Evolutionary conservation across 2,888 invertebrate genomes (phyloP).

Genomic region (Ophonus ardosiacus): DNA sequence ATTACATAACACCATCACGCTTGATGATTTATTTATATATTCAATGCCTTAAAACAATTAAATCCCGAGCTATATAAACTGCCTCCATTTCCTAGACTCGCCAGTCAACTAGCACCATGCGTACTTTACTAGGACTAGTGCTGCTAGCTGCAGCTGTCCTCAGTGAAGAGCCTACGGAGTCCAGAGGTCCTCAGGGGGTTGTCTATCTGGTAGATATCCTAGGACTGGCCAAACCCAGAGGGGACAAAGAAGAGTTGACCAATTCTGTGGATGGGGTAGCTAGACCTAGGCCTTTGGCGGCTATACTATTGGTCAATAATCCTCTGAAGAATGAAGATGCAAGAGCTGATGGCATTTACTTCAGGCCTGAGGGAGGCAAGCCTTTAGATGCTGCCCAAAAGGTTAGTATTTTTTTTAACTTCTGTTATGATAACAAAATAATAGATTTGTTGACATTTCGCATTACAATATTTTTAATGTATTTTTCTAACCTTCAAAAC

Average conservation of each 20-base stretch:
- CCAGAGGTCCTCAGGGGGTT: slow-evolving; percentile 12
- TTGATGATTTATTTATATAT: slow-evolving; percentile 59
- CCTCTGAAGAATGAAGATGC: slow-evolving; percentile 68
- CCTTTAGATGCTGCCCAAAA: slow-evolving; percentile 70
- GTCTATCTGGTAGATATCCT: slow-evolving; percentile 57
- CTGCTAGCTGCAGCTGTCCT: slow-evolving; percentile 26
- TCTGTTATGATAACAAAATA: no score
- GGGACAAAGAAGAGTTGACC: slow-evolving; percentile 3
- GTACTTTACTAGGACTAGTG: slow-evolving; percentile 23
- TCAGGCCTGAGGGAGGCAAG: slow-evolving; percentile 70
- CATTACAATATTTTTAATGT: neutral
- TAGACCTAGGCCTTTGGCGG: slow-evolving; percentile 32
- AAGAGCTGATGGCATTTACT: slow-evolving; percentile 72
- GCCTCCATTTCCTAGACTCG: neutral
- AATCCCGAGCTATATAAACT: slow-evolving; percentile 34
- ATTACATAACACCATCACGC: slow-evolving; percentile 58
- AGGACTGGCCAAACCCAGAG: neutral
- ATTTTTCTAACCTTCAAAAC: neutral
- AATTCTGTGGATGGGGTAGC: slow-evolving; percentile 25
- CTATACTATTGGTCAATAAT: slow-evolving; percentile 56
- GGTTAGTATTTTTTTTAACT: slow-evolving; percentile 31
- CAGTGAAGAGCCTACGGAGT: slow-evolving; percentile 33
- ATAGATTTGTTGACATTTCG: no score
- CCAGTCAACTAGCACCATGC: slow-evolving; percentile 52
- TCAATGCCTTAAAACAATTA: slow-evolving; percentile 43